Base-by-base conservation (phyloP, 1,140 invertebrate species). In the roundworm (Caenorhabditis elegans) region DNA sequence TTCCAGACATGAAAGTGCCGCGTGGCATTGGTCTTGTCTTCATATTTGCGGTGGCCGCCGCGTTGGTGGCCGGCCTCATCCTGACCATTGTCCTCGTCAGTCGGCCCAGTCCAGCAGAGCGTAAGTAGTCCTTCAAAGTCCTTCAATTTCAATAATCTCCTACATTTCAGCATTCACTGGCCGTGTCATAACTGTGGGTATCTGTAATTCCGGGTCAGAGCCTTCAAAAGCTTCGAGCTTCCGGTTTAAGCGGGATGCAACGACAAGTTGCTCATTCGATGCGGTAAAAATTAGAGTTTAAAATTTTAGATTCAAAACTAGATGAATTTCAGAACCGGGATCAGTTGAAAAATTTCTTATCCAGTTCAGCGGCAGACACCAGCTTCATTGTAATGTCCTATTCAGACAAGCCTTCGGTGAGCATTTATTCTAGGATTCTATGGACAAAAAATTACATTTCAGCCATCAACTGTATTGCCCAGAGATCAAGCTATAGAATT, bases 11-110 rank as follows among this genome's bases (percentile, higher is more conserved):
- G 60, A 39, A 26, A 43, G 60, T 39, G 60, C 34, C 60, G 28
- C 60, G 60, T 70, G 34, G 31, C 60, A 70, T 70, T 39, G 60
- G 60, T 70, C 60, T 70, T 39, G 60, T 70, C 24, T 70, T 70
- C n/a, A 70, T 70, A 1, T 13, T 70, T 31, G 60, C 19, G 60
- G 60, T 70, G 34, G 60, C 60, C n/a, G 60, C 19, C 13, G 60
- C 60, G n/a, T 13, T 70, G n/a, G 60, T 70, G 60, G 34, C 60
- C n/a, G 60, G 60, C 17, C 60, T 70, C 11, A 70, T 70, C 34
- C n/a, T 70, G 34, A 70, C 60, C 17, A 70, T 70, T 70, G 60
- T 70, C 31, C 34, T 70, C 0, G 60, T 70, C 34, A 70, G 60
- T 22, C 31, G 60, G 22, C n/a, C 34, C 5, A 11, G 6, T 39